A percentile compares a stretch with the other conserved stretches of the same genome.
These are phyloP conservation scores for Porites lobata DNA, from an alignment of 92 coral and sea anemone species.

Conservation along the genomic window DNA sequence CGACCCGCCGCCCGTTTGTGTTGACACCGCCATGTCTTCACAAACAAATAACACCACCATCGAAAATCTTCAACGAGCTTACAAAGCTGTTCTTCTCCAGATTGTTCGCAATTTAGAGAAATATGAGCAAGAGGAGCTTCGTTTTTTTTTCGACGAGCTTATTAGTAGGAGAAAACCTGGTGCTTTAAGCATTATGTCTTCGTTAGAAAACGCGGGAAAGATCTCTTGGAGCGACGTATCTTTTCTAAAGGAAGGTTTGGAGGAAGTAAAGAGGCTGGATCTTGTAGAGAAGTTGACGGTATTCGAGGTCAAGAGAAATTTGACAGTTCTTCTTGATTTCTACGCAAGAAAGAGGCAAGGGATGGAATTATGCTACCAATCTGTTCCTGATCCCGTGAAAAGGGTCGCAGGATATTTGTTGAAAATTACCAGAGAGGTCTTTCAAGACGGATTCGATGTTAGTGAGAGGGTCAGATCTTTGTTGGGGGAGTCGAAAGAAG, in stretches of 20 bases:
- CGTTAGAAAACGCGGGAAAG: background rate
- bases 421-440: no score
- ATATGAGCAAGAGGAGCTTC: background rate
- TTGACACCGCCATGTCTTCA: background rate
- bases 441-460: background rate
- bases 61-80: background rate
- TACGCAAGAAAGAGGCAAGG: conserved; percentile 11
- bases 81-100: background rate
- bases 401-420: background rate
- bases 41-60: background rate
- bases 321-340: background rate
- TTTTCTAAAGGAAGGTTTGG: conserved; percentile 4
- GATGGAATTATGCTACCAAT: background rate
- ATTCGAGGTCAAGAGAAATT: conserved; percentile 5
- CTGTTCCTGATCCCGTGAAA: background rate
- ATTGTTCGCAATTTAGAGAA: background rate
- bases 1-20: background rate
- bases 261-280: background rate
- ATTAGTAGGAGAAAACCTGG: background rate
- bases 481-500: background rate
- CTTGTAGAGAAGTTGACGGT: background rate
- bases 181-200: background rate
- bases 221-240: conserved; percentile 6
- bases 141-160: background rate
- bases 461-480: background rate